A percentile compares a stretch with the other conserved stretches of the same genome.
These are phyloP conservation scores for Montipora efflorescens DNA, from an alignment of 64 coral and sea anemone genomes.

Conservation along the genomic window DNA sequence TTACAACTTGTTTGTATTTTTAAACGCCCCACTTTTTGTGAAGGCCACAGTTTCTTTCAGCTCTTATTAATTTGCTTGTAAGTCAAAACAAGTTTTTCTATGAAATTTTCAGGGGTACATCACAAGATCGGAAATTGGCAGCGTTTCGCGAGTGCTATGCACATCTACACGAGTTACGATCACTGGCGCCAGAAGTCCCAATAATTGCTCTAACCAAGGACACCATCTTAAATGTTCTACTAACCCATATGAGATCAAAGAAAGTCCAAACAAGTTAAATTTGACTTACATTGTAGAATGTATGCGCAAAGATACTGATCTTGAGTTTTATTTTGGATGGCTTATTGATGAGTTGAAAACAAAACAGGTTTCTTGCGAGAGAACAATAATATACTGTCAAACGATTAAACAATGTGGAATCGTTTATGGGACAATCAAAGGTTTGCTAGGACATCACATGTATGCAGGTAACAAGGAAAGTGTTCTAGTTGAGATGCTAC, in stretches of 20 bases:
- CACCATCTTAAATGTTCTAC: constrained; percentile 28
- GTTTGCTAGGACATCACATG: too few species aligned
- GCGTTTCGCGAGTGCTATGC: constrained; percentile 46
- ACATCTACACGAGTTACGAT: constrained; percentile 32
- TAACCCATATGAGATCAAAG: constrained; percentile 70
- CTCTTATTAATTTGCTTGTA: not conserved
- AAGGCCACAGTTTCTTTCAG: not conserved
- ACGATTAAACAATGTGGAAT: constrained; percentile 78
- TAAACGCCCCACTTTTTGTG: not conserved
- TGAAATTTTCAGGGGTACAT: constrained; percentile 51
- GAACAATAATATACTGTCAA: constrained; percentile 80
- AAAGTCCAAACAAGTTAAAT: constrained; percentile 77
- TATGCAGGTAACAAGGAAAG: too few species aligned
- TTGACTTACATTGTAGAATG: not conserved
- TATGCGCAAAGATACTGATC: too few species aligned
- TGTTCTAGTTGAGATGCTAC: too few species aligned
- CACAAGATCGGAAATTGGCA: constrained; percentile 18
- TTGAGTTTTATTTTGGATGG: too few species aligned
- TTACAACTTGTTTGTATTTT: too few species aligned
- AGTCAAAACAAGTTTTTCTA: not conserved
- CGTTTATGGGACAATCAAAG: too few species aligned
- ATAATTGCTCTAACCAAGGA: constrained; percentile 52
- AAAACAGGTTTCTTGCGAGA: too few species aligned
- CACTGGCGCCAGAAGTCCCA: constrained; percentile 10
- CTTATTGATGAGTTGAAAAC: too few species aligned